Conservation (phyloP, 2,888 invertebrate species). For the Lumbricus terrestris region DNA sequence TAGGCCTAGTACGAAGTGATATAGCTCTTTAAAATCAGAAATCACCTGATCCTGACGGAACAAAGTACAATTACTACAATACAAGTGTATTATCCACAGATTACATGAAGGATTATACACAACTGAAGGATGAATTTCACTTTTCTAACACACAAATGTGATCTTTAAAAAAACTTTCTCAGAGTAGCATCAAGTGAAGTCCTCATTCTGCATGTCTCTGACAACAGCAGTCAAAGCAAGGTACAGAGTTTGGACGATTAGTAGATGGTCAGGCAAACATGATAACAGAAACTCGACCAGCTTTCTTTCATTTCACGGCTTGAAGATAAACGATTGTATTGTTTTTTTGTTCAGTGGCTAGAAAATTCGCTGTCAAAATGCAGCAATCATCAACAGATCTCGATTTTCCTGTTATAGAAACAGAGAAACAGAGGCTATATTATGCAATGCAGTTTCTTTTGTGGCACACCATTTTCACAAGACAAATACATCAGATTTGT, state of each 20-base stretch:
- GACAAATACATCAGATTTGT: background rate
- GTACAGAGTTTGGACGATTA: background rate
- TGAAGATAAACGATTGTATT: background rate
- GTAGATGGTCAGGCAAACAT: no score
- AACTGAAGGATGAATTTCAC: background rate
- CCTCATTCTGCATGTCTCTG: background rate
- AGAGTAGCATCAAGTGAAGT: background rate
- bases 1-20: no score
- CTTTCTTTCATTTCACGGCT: background rate
- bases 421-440: no score
- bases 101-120: background rate
- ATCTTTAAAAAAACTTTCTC: background rate
- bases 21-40: no score
- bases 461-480: background rate
- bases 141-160: background rate
- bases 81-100: background rate
- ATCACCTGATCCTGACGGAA: background rate
- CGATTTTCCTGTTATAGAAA: no score
- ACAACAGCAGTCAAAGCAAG: background rate
- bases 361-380: no score
- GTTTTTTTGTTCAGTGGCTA: no score
- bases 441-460: no score
- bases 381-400: no score
- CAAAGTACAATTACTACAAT: no score
- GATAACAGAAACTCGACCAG: background rate